Base-by-base conservation (phyloP, 1,140 invertebrate genomes). In the Lordiphosa collinella region DNA sequence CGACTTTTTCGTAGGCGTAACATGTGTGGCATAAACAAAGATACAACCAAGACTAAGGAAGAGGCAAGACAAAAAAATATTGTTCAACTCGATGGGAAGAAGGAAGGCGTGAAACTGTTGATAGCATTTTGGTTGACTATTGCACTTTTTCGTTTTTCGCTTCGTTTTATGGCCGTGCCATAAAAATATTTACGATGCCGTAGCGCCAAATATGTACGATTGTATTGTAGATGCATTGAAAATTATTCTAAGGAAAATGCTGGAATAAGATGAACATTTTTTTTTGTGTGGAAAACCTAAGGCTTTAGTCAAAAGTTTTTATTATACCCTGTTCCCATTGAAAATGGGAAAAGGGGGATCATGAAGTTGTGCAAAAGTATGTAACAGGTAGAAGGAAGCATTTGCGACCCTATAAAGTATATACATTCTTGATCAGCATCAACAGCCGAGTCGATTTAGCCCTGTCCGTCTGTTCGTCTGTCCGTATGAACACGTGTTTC, bases 21-120 rank as follows among this genome's bases (percentile, higher is more conserved):
- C 65, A 68, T 68, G 65, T 68, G 65, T 68, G 65, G 65, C 65
- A 68, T 60, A 67, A 67, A 67, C 64, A 67, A 67, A 67, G 62
- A 18, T 12, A 31, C 35, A 51, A 8, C 12, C 18, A 16, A 13
- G 25, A n/a, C 16, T 7, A n/a, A 43, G 10, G 16, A 11, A 44
- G 22, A 29, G 16, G 41, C 16, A 44, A 4, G 5, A 14, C 5
- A 9, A 10, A 9, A 9, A 14, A 62, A 36, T 64, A 56, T 65
- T 40, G 38, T 40, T 18, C 62, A 67, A 50, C 53, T 34, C 53
- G 53, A 67, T 59, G 59, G 13, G 18, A 38, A 13, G 18, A 38
- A 13, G 53, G 48, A 59, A 68, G 65, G 64, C 65, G 65, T 68
- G 65, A 68, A 68, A 68, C 64, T 68, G 65, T 68, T 68, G 65